Percentiles rank a stretch among this genome's conserved stretches.
Evolutionary conservation across 2,888 invertebrate species (phyloP).

Genomic region (Epistrophella euchroma): DNA sequence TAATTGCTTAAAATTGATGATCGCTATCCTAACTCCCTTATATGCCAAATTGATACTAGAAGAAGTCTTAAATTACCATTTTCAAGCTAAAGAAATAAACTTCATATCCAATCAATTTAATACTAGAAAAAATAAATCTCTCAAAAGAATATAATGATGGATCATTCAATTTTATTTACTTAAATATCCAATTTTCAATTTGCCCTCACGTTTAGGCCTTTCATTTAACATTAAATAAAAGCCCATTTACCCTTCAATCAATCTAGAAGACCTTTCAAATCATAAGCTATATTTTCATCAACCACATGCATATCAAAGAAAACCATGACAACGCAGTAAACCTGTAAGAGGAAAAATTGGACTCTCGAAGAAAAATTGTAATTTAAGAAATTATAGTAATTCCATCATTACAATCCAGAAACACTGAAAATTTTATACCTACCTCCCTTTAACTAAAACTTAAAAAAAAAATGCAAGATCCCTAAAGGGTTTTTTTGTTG

Average conservation of each 20-base stretch:
- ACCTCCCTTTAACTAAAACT: constrained; percentile 32
- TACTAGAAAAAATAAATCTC: constrained; percentile 8
- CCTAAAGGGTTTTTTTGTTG: constrained; percentile 58
- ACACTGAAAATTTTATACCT: constrained; percentile 12
- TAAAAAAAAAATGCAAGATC: constrained; percentile 5
- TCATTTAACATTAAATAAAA: constrained; percentile 20
- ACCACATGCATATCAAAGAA: background rate
- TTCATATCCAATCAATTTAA: background rate
- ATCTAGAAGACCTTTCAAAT: constrained; percentile 12
- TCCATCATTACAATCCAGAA: constrained; percentile 58
- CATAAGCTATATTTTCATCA: background rate
- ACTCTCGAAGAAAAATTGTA: constrained; percentile 47
- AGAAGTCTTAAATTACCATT: background rate
- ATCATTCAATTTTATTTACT: constrained; percentile 57
- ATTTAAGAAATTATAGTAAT: constrained; percentile 75
- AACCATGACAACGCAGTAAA: constrained; percentile 2
- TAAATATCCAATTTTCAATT: constrained; percentile 54
- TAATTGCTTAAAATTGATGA: too few relatives aligned
- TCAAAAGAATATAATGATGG: background rate
- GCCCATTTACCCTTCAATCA: constrained; percentile 30
- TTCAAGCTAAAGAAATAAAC: too few relatives aligned
- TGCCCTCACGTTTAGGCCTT: constrained; percentile 35
- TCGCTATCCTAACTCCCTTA: too few relatives aligned
- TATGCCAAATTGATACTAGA: too few relatives aligned
- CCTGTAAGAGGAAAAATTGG: constrained; percentile 30